Conservation (phyloP, 2,888 invertebrate genomes). For the Diloba caeruleocephala region DNA sequence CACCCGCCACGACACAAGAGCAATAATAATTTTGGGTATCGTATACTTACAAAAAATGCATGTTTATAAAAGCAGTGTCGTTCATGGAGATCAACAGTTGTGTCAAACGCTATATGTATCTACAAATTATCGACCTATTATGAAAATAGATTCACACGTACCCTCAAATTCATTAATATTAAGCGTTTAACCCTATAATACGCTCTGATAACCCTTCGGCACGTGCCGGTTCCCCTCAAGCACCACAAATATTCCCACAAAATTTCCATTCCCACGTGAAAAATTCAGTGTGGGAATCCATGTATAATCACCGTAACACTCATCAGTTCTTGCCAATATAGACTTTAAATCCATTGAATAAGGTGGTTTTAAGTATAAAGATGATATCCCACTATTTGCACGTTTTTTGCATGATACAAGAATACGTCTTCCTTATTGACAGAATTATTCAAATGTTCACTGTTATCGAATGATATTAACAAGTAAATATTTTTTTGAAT, state of each 20-base stretch:
- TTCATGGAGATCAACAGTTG: no score
- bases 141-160: slow-evolving; percentile 3
- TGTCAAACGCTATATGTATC: no score
- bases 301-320: neutral
- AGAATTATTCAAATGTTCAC: slow-evolving; percentile 6
- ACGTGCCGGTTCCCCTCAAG: slow-evolving; percentile 49
- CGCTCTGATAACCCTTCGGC: slow-evolving; percentile 13
- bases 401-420: slow-evolving; percentile 33
- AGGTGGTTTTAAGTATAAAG: neutral
- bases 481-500: no score
- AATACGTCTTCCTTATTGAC: slow-evolving; percentile 7
- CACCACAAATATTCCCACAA: slow-evolving; percentile 55
- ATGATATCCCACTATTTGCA: slow-evolving; percentile 11
- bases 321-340: no score
- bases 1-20: no score
- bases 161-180: slow-evolving; percentile 22
- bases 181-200: neutral
- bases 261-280: slow-evolving; percentile 63
- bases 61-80: no score
- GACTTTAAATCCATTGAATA: neutral
- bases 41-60: no score
- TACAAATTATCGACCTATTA: neutral
- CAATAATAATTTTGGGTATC: no score
- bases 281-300: slow-evolving; percentile 62
- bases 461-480: slow-evolving; percentile 18